These are phyloP conservation scores for Drosophila littoralis DNA, from an alignment of 1,140 invertebrate genomes.

Conservation along the genomic window DNA sequence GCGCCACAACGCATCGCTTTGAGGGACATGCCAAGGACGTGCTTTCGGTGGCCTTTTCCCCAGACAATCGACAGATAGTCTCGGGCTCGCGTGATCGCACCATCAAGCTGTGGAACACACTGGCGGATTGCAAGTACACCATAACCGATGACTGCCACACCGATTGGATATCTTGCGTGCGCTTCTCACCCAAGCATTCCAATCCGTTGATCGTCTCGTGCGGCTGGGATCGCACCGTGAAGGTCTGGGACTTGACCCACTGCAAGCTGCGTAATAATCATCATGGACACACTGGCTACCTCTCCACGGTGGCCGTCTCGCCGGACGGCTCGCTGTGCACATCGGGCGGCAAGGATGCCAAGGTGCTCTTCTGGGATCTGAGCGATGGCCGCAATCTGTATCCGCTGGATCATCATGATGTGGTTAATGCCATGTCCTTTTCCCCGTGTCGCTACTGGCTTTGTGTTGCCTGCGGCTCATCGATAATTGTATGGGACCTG, in stretches of 20 bases:
- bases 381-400: conserved; percentile 99
- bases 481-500: conserved; percentile 99
- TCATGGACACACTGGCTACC: conserved; percentile 96
- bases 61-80: conserved; percentile 99
- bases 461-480: conserved; percentile 98
- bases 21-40: conserved; percentile 99
- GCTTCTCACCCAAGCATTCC: conserved; percentile 98
- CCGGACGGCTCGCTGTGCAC: conserved; percentile 99
- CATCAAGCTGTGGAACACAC: conserved; percentile 99
- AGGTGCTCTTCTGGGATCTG: conserved; percentile 99
- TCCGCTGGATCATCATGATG: conserved; percentile 98
- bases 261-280: conserved; percentile 99
- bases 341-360: conserved; percentile 99
- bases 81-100: conserved; percentile 99
- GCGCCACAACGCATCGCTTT: conserved; percentile 95
- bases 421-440: conserved; percentile 98
- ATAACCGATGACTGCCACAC: conserved; percentile 98
- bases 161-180: conserved; percentile 99
- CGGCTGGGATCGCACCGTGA: conserved; percentile 99
- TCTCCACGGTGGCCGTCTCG: conserved; percentile 99
- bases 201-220: conserved; percentile 99
- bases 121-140: conserved; percentile 99
- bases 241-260: conserved; percentile 99
- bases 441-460: conserved; percentile 99
- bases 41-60: conserved; percentile 99